phyloP scores from a whole-genome alignment of 2,888 invertebrate genomes.

The Acheta domesticus region DNA sequence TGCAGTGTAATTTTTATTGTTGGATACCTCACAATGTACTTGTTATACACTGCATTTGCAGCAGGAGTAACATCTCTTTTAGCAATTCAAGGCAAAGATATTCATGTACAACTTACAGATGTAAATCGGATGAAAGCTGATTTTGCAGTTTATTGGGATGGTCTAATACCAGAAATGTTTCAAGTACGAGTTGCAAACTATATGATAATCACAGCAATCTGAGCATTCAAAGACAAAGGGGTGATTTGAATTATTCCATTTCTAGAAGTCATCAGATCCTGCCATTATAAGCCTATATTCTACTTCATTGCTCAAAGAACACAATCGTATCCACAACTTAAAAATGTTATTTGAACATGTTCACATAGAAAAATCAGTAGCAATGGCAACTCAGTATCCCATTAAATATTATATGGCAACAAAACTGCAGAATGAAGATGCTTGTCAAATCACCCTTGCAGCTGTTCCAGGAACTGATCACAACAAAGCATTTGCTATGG shows the following conservation, averaged over 20 bases:
- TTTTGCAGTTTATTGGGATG: slow-evolving; percentile 33
- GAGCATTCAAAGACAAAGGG: background rate
- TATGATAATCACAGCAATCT: slow-evolving; percentile 2
- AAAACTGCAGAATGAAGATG: slow-evolving; percentile 33
- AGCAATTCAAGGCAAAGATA: slow-evolving; percentile 41
- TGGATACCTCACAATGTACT: slow-evolving; percentile 44
- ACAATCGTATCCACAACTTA: slow-evolving; percentile 34
- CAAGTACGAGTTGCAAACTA: slow-evolving; percentile 23
- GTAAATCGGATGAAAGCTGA: slow-evolving; percentile 37
- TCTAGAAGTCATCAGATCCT: slow-evolving; percentile 23
- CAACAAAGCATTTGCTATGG: slow-evolving; percentile 37
- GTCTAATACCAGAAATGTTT: slow-evolving; percentile 27
- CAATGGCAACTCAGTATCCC: slow-evolving; percentile 40
- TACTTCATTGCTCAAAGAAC: slow-evolving; percentile 25
- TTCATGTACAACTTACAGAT: slow-evolving; percentile 37
- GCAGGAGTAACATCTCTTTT: slow-evolving; percentile 45
- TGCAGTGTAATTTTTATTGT: slow-evolving; percentile 43
- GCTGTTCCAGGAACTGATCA: slow-evolving; percentile 34
- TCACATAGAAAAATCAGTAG: slow-evolving; percentile 40
- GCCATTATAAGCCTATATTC: background rate
- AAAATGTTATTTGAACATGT: slow-evolving; percentile 39
- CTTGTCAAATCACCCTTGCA: slow-evolving; percentile 35
- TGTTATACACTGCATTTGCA: slow-evolving; percentile 45
- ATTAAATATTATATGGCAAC: slow-evolving; percentile 37
- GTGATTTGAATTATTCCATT: background rate